These are phyloP conservation scores for Ardeotis arabs DNA, from an alignment of 2,113 vertebrate genomes.

Conservation along the genomic window DNA sequence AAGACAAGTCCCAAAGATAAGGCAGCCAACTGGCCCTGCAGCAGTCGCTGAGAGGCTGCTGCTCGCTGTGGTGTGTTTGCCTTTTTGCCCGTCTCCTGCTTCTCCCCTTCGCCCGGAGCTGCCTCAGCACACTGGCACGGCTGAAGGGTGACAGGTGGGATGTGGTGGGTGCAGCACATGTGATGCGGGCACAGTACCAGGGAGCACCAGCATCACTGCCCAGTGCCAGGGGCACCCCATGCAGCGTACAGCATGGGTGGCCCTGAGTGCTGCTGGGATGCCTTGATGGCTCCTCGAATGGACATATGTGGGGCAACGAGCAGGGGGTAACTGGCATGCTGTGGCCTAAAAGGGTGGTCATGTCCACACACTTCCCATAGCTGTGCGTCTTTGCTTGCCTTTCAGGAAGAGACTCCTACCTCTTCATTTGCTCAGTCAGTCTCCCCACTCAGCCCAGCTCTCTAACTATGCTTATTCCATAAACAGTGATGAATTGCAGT, in stretches of 20 bases:
- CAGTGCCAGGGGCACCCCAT: not conserved
- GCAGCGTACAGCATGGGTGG: fast-evolving
- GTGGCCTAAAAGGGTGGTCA: not conserved
- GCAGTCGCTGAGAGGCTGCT: not conserved
- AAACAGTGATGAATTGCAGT: not conserved
- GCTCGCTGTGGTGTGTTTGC: not conserved
- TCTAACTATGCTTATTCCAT: not conserved
- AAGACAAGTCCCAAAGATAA: constrained; percentile 42
- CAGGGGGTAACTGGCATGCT: too few species aligned
- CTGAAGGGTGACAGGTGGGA: not conserved
- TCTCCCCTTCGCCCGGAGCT: not conserved
- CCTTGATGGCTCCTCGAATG: fast-evolving
- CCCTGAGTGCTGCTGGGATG: not conserved
- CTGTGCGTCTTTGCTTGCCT: fast-evolving
- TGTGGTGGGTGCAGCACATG: fast-evolving
- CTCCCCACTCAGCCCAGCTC: not conserved
- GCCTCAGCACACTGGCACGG: not conserved
- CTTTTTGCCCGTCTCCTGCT: not conserved
- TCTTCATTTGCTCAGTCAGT: not conserved
- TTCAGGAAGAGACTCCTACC: not conserved
- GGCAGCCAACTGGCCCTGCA: not conserved
- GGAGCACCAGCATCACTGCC: fast-evolving
- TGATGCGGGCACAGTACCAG: not conserved
- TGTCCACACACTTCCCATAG: not conserved
- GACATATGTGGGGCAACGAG: fast-evolving